These are phyloP conservation scores for Danio kyathit DNA, from an alignment of 2,797 vertebrate species.

Conservation along the genomic window DNA sequence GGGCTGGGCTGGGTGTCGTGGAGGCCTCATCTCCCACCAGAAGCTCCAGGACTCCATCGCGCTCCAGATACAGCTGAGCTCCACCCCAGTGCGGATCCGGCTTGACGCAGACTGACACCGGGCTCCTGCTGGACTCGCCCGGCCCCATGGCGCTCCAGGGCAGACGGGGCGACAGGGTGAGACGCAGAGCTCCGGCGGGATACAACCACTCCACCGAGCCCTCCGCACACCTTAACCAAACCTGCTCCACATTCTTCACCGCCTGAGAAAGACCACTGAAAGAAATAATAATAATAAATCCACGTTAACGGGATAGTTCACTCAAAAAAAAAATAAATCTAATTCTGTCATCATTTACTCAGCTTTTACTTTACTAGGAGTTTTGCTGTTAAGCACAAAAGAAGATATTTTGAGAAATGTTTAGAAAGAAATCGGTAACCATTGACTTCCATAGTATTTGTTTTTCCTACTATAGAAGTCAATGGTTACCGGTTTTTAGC, in stretches of 20 bases:
- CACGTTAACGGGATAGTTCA: too few species aligned
- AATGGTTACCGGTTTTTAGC: too few species aligned
- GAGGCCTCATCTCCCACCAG: slow-evolving; percentile 79
- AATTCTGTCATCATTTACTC: too few species aligned
- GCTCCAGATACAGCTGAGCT: slow-evolving; percentile 91
- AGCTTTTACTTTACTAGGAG: too few species aligned
- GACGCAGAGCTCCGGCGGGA: slow-evolving; percentile 88
- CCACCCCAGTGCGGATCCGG: slow-evolving; percentile 85
- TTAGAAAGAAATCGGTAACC: too few species aligned
- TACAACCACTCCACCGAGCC: slow-evolving; percentile 91
- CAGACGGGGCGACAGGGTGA: slow-evolving; percentile 84
- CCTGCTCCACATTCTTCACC: slow-evolving; percentile 89
- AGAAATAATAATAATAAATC: not conserved
- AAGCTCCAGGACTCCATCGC: slow-evolving; percentile 85
- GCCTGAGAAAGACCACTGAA: slow-evolving; percentile 89
- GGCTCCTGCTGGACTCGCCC: slow-evolving; percentile 70
- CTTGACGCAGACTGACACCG: slow-evolving; percentile 87
- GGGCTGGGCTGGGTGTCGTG: slow-evolving; percentile 70
- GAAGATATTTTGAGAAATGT: too few species aligned
- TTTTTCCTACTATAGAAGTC: too few species aligned
- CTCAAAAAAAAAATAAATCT: too few species aligned
- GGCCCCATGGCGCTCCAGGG: slow-evolving; percentile 70
- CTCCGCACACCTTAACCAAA: slow-evolving; percentile 88
- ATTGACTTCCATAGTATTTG: too few species aligned
- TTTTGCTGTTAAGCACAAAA: too few species aligned